Conservation (phyloP, 2,113 vertebrate species). For the Stegostoma tigrinum region DNA sequence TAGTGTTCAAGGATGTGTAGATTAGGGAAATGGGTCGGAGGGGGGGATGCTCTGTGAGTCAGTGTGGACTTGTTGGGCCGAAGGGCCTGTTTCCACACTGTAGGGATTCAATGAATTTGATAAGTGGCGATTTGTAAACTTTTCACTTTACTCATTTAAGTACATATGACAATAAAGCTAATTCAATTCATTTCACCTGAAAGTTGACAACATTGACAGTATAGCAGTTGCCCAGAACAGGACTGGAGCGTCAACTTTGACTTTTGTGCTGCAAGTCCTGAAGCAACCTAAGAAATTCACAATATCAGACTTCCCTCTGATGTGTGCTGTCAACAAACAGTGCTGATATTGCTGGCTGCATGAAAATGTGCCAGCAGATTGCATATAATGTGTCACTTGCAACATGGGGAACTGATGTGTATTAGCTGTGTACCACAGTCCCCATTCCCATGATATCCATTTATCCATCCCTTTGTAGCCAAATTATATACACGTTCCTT, state of each 20-base stretch:
- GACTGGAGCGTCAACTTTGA: neutral
- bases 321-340: neutral
- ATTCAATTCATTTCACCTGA: neutral
- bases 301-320: neutral
- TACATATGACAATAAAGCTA: too few relatives aligned
- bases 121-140: too few relatives aligned
- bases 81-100: too few relatives aligned
- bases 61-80: too few relatives aligned
- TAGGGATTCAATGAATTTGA: too few relatives aligned
- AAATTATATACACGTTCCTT: neutral
- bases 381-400: neutral
- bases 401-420: neutral
- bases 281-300: neutral
- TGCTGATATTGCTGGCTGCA: neutral
- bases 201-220: too few relatives aligned
- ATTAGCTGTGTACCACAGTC: too few relatives aligned
- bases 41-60: too few relatives aligned
- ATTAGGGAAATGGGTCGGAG: too few relatives aligned
- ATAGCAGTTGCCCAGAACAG: too few relatives aligned
- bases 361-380: neutral
- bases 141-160: too few relatives aligned
- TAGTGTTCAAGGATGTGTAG: too few relatives aligned
- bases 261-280: neutral
- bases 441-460: neutral
- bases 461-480: neutral